Evolutionary conservation across 2,113 vertebrate species (phyloP), one percentile per base, ranked within the genome.

Genomic region (Coregonus clupeaformis): DNA sequence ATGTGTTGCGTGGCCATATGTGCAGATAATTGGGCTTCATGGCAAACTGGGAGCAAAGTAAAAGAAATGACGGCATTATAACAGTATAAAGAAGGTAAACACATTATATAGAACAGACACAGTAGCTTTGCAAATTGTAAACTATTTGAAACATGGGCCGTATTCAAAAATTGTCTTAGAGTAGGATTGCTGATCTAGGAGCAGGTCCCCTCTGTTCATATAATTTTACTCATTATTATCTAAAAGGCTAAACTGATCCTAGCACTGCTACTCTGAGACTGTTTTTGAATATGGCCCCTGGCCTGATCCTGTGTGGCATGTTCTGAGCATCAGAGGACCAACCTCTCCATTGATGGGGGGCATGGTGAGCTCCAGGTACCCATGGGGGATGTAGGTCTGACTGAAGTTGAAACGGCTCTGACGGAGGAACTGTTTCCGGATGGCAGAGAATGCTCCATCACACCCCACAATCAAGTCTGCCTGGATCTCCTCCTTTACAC

Each of bases 1-100:
- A 99, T 65, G 95, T 95, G 89, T 99, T 97, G 75, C 98, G 92
- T 0, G 98, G 98, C 98, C 98, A 99, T 79, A 99, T 98, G 76
- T 99, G 98, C 45, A 99, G 95, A 76, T 90, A 98, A 84, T 98
- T 96, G 4, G 94, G 94, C 85, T 96, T 93, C 97, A 99, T 97
- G 78, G 95, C 95, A 87, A 95, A 98, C 98, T 99, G 89, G 57
- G 12, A 86, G 76, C 30, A 66, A 74, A 68, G 84, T 30, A n/a
- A 79, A 76, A 74, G 78, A 1, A 3, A 1, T 20, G 59, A 74
- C 29, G 47, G 6, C 16, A 25, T 57, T 24, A 59, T 24, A 22
- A 66, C 20, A 29, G 5, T 12, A n/a, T 3, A 60, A 13, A 67
- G 45, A n/a, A 57, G 29, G 5, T 16, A 55, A 63, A 63, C 22